Conservation (phyloP, 2,113 vertebrate genomes). For the Hyaena hyaena region DNA sequence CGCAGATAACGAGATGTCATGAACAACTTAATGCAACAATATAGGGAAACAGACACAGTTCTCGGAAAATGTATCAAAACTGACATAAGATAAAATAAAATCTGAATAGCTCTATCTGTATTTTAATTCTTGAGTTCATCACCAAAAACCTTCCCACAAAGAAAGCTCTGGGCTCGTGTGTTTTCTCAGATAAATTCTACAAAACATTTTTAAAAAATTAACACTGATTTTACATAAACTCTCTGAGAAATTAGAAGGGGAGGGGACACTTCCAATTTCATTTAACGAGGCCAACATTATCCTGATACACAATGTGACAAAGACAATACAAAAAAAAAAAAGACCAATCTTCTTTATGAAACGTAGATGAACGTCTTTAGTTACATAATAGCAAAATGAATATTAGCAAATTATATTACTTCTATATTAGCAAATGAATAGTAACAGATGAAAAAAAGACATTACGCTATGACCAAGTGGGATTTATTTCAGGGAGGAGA, state of each 20-base stretch:
- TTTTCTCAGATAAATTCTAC: neutral
- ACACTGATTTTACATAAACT: neutral
- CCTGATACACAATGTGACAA: neutral
- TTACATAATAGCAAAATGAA: neutral
- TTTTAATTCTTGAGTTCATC: neutral
- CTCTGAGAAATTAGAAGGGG: neutral
- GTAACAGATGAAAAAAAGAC: neutral
- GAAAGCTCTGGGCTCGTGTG: neutral
- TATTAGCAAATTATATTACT: neutral
- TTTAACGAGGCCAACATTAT: neutral
- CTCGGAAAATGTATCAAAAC: neutral
- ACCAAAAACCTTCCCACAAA: neutral
- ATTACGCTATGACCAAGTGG: neutral
- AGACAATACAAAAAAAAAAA: neutral
- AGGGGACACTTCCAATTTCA: neutral
- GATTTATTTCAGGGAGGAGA: neutral
- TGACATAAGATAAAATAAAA: neutral
- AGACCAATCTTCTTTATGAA: neutral
- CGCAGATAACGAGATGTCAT: rapidly evolving
- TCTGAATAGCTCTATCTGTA: neutral
- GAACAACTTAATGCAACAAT: neutral
- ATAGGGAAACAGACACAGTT: neutral
- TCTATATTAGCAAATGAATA: neutral
- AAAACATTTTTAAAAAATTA: neutral
- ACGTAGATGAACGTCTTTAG: neutral